phyloP scores from a whole-genome alignment of 2,113 vertebrate genomes.

The Sterrhoptilus dennistouni region DNA sequence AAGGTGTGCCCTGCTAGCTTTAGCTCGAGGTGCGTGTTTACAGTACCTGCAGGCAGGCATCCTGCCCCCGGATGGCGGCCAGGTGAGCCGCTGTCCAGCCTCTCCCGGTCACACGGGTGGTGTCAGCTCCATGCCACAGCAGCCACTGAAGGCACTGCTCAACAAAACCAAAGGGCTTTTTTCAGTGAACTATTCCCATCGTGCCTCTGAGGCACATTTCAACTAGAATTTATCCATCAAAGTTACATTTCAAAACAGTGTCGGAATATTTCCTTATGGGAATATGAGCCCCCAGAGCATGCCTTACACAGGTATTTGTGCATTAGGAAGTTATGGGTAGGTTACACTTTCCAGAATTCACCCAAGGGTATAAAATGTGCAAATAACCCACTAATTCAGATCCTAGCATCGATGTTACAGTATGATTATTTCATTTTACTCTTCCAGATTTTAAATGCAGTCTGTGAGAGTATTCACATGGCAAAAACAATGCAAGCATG shows the following conservation, averaged over 20 bases:
- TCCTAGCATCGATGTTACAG: neutral
- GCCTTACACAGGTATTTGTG: neutral
- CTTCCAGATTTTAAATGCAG: neutral
- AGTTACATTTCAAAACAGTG: neutral
- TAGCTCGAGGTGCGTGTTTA: neutral
- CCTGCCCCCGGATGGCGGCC: slow-evolving; percentile 78
- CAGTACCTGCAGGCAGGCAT: slow-evolving; percentile 82
- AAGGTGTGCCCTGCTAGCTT: neutral
- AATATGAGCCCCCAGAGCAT: neutral
- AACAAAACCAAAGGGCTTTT: neutral
- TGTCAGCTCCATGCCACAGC: slow-evolving; percentile 79
- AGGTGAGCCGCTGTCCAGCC: slow-evolving; percentile 82
- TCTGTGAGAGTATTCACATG: neutral
- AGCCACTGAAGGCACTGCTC: slow-evolving; percentile 83
- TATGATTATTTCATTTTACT: neutral
- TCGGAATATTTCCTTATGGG: neutral
- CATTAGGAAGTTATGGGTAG: neutral
- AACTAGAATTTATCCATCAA: neutral
- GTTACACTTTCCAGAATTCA: neutral
- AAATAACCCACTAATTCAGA: neutral
- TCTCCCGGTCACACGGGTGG: neutral
- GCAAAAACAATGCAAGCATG: neutral
- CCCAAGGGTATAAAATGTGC: neutral
- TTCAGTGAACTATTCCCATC: neutral
- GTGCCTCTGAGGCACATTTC: neutral